Conservation (phyloP, 2,113 vertebrate species). For the Prochilodus magdalenae region DNA sequence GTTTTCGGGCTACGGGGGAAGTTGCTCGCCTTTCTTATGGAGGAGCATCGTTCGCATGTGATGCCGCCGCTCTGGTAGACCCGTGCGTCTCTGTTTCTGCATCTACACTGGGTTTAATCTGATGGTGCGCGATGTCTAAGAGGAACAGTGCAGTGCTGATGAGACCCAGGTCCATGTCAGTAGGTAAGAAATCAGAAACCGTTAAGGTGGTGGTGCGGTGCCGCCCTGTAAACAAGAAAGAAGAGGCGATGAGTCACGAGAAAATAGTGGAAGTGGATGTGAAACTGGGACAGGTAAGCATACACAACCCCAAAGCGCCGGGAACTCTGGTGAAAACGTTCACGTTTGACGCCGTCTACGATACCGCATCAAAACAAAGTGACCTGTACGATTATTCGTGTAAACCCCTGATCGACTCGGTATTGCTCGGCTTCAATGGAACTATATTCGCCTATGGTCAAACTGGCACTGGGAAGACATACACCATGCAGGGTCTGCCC, state of each 20-base stretch:
- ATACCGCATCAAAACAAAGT: conserved; percentile 84
- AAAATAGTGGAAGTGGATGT: conserved; percentile 87
- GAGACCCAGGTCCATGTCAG: conserved; percentile 69
- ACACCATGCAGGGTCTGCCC: conserved; percentile 91
- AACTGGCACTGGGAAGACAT: conserved; percentile 95
- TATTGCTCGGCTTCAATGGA: conserved; percentile 92
- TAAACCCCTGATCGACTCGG: conserved; percentile 90
- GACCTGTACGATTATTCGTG: conserved; percentile 93
- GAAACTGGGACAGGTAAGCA: conserved; percentile 90
- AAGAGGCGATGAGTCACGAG: conserved; percentile 79
- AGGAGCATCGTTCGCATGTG: not conserved
- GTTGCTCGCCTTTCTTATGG: conserved; percentile 27
- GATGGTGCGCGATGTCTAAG: conserved; percentile 28
- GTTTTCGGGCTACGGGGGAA: conserved; percentile 17
- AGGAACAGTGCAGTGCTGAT: conserved; percentile 45
- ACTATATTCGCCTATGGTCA: conserved; percentile 95
- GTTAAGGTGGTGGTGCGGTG: conserved; percentile 95
- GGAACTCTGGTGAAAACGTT: conserved; percentile 90
- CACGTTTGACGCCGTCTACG: conserved; percentile 94
- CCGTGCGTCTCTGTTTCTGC: not conserved
- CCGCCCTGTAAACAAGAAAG: conserved; percentile 86
- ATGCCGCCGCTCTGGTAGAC: not conserved
- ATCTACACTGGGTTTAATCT: not conserved
- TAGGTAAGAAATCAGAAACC: conserved; percentile 82
- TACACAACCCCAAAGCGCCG: conserved; percentile 85